These are phyloP conservation scores for Lanius ludovicianus DNA, from an alignment of 2,113 vertebrate species.

Conservation along the genomic window DNA sequence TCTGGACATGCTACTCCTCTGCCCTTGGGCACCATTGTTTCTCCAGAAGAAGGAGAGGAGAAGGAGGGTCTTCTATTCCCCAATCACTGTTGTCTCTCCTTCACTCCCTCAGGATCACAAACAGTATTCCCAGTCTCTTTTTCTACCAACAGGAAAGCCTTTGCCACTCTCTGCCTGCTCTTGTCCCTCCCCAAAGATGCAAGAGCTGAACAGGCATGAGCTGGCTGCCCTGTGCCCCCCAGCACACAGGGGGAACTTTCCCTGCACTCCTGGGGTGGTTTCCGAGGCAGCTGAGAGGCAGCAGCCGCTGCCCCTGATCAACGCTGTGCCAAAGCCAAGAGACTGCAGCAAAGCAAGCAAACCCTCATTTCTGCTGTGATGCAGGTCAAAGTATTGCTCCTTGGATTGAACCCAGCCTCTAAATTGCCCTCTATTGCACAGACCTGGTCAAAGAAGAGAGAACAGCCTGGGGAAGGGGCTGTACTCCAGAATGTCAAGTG, in stretches of 20 bases:
- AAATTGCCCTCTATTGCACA: neutral
- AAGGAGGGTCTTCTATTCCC: neutral
- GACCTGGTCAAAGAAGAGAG: neutral
- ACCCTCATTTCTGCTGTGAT: no score
- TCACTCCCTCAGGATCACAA: neutral
- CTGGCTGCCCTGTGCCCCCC: neutral
- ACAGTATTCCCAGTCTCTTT: neutral
- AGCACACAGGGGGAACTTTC: neutral
- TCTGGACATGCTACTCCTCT: neutral
- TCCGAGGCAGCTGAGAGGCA: neutral
- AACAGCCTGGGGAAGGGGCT: fast-evolving
- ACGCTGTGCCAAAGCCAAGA: neutral
- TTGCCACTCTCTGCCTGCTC: neutral
- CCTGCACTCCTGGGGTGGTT: neutral
- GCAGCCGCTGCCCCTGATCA: neutral
- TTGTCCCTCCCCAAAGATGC: neutral
- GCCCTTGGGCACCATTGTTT: neutral
- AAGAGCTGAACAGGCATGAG: neutral
- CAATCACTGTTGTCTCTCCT: neutral
- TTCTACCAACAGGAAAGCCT: neutral
- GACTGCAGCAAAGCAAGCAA: neutral
- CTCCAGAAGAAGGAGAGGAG: neutral
- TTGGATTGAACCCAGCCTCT: neutral
- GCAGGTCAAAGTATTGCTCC: neutral
- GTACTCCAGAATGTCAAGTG: neutral